These are phyloP conservation scores for Calosoma granatense DNA, from an alignment of 1,140 invertebrate species.

Conservation along the genomic window DNA sequence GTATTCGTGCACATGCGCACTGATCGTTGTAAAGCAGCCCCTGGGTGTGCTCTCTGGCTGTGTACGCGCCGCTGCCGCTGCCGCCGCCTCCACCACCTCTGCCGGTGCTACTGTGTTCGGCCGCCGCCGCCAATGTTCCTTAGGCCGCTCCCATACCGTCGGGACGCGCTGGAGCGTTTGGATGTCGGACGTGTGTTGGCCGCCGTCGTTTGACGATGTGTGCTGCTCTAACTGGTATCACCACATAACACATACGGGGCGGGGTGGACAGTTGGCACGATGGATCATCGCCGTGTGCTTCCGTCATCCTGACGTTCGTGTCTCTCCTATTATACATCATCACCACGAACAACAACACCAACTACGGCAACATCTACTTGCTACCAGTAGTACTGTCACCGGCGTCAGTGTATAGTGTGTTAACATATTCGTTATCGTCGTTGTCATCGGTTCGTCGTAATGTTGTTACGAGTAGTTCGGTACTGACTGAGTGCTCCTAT, in stretches of 20 bases:
- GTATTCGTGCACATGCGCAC: no score
- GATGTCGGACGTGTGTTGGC: constrained; percentile 26
- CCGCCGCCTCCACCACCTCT: constrained; percentile 23
- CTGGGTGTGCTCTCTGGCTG: constrained; percentile 21
- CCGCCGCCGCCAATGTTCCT: constrained; percentile 12
- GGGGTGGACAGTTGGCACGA: neutral
- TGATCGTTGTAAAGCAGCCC: no score
- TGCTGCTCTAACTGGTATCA: neutral
- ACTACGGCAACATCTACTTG: no score
- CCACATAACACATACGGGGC: neutral
- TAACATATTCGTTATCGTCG: no score
- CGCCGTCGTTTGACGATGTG: constrained; percentile 29
- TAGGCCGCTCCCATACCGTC: constrained; percentile 31
- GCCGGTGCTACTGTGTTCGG: constrained; percentile 22
- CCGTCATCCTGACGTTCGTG: neutral
- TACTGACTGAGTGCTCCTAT: no score
- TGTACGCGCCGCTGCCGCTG: constrained; percentile 16
- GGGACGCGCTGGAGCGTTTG: constrained; percentile 27
- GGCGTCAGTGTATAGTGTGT: no score
- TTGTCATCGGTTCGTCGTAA: no score
- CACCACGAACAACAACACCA: no score
- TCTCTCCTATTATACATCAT: neutral
- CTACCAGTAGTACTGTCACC: no score
- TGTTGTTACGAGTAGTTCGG: no score
- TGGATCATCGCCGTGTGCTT: neutral